Base-by-base conservation (phyloP, 2,113 vertebrate species). In the Parotia lawesii region DNA sequence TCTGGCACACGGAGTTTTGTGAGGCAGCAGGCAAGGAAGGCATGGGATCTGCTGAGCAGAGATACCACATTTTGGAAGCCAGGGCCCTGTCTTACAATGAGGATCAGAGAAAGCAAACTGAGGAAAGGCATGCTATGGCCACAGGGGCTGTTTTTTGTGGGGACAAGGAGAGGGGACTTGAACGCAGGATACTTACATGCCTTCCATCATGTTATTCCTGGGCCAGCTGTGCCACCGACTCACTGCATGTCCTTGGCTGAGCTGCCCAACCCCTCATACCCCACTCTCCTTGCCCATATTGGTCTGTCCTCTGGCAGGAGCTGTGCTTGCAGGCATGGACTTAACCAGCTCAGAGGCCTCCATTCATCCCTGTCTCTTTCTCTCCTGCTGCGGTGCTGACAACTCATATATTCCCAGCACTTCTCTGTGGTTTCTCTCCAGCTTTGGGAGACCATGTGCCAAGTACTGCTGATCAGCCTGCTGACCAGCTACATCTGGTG, bases 401-500 rank as follows among this genome's bases (percentile, higher is more conserved):
- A 96, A 85, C 71, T 91, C 78, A 66, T 85, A 79, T 83, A 95
- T 93, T 93, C 75, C 82, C 85, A 91, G 67, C 75, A 35, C 45
- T 62, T 35, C 1, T 9, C 85, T 94, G 92, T 75, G 92, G 96
- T 95, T 96, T 95, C 38, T 87, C 85, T 93, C 64, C 1, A 17
- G 87, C 93, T 95, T 82, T 79, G 62, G 82, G 58, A 87, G 67
- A 45, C 71, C 21, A 2, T 45, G 85, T 94, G 93, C 96, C 93
- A 95, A 96, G 57, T 45, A 50, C 42, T 69, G 78, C 92, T 82
- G 93, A 82, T 91, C 65, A 85, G 93, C 81, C 95, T 89, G 92
- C 92, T 96, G 96, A 94, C 95, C 92, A 91, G 82, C 93, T 94
- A 80, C 85, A 94, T 91, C 78, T 87, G 90, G 28, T 79, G 58